A percentile compares a stretch with the other conserved stretches of the same genome.
phyloP scores from a whole-genome alignment of 2,888 invertebrate genomes.

The Lucinisca nassula region DNA sequence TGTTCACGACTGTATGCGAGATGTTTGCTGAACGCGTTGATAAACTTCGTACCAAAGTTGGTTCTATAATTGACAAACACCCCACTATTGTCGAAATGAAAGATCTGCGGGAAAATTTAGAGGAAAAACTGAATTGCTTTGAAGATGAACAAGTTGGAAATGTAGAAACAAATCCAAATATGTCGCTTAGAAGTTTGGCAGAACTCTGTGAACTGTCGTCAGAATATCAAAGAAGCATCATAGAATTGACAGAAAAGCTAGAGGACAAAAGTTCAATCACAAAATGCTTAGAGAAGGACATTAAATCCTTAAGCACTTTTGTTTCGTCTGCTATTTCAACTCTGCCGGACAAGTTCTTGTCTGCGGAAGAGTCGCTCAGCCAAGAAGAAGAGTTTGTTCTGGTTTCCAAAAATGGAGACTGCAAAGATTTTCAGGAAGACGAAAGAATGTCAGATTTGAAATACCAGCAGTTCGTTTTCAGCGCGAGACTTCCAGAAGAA shows the following conservation, averaged over 20 bases:
- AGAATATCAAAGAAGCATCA: constrained; percentile 51
- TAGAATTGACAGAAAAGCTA: constrained; percentile 49
- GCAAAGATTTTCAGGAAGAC: constrained; percentile 27
- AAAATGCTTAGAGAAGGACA: constrained; percentile 49
- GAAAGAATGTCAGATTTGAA: constrained; percentile 10
- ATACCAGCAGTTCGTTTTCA: constrained; percentile 47
- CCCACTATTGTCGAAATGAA: constrained; percentile 18
- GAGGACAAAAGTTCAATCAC: constrained; percentile 34
- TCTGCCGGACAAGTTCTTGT: constrained; percentile 42
- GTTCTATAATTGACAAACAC: constrained; percentile 42
- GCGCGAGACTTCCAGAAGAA: constrained; percentile 50
- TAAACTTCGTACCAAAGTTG: constrained; percentile 43
- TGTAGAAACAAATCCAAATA: constrained; percentile 41
- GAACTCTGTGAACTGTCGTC: constrained; percentile 55
- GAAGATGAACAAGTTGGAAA: background rate
- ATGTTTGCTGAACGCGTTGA: constrained; percentile 44
- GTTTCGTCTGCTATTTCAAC: constrained; percentile 41
- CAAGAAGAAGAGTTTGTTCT: constrained; percentile 57
- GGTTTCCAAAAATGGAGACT: constrained; percentile 54
- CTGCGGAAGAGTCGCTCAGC: constrained; percentile 32
- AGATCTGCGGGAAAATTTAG: constrained; percentile 41
- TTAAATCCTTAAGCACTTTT: constrained; percentile 47
- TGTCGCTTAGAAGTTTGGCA: constrained; percentile 34
- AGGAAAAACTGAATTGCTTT: constrained; percentile 11
- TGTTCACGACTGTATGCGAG: constrained; percentile 40